A percentile compares a stretch with the other conserved stretches of the same genome.
Conservation (phyloP, 2,888 invertebrate genomes). For the Nemotelus pantherinus region DNA sequence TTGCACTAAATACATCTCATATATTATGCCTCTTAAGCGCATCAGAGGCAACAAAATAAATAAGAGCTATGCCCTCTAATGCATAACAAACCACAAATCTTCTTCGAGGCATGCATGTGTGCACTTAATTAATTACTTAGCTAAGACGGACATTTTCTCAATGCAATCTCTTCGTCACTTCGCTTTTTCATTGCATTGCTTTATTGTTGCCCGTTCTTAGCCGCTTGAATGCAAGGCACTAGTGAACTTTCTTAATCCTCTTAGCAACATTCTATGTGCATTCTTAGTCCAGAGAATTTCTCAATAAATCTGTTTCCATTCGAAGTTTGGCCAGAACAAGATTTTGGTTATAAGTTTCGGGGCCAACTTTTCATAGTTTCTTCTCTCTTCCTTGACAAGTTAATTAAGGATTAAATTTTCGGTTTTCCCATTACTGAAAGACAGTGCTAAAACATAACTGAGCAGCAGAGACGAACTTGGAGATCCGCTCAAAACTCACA, state of each 20-base stretch:
- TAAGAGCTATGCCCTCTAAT: background rate
- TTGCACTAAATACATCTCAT: too few relatives aligned
- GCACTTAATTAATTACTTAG: constrained; percentile 51
- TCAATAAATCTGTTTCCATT: constrained; percentile 51
- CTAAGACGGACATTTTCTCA: constrained; percentile 33
- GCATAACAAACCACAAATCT: constrained; percentile 48
- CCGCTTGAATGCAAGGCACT: constrained; percentile 48
- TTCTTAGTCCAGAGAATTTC: constrained; percentile 48
- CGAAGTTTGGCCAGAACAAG: constrained; percentile 50
- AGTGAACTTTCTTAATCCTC: constrained; percentile 49
- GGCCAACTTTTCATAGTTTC: constrained; percentile 46
- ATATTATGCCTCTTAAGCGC: too few relatives aligned
- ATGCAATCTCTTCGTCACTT: background rate
- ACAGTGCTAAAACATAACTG: constrained; percentile 25
- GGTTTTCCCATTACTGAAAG: constrained; percentile 47
- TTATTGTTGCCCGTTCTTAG: constrained; percentile 14
- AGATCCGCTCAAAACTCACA: background rate
- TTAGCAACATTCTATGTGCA: constrained; percentile 49
- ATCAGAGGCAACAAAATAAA: background rate
- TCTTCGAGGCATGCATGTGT: constrained; percentile 47
- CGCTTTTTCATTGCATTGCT: background rate
- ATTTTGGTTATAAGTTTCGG: constrained; percentile 50
- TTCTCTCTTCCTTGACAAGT: constrained; percentile 52
- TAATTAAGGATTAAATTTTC: constrained; percentile 56
- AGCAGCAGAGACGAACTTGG: constrained; percentile 5